A percentile compares a stretch with the other conserved stretches of the same genome.
Conservation (phyloP, 1,140 invertebrate species). For the Diabrotica undecimpunctata region DNA sequence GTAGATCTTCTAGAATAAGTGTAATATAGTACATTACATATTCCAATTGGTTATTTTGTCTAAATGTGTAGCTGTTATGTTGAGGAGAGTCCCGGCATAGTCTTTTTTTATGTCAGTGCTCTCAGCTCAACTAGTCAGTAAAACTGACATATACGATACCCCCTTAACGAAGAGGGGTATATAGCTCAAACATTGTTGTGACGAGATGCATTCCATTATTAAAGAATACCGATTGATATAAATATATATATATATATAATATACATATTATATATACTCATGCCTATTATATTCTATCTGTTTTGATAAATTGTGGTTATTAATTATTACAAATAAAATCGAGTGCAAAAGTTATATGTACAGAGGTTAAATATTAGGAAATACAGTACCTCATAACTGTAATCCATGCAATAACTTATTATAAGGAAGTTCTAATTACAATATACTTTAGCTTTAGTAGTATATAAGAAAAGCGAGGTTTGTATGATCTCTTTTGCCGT, state of each 20-base stretch:
- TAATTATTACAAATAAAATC: conserved; percentile 44
- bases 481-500: conserved; percentile 39
- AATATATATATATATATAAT: conserved; percentile 38
- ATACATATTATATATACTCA: conserved; percentile 45
- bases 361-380: conserved; percentile 51
- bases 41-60: conserved; percentile 49
- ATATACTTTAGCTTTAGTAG: conserved; percentile 48
- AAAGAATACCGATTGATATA: conserved; percentile 44
- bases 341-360: conserved; percentile 49
- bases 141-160: conserved; percentile 36
- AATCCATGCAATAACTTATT: conserved; percentile 52
- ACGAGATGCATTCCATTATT: conserved; percentile 49
- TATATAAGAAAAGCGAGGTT: conserved; percentile 44
- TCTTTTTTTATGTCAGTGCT: conserved; percentile 16
- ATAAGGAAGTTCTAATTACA: conserved; percentile 50
- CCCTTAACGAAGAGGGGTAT: conserved; percentile 30
- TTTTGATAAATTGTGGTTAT: conserved; percentile 50
- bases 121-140: conserved; percentile 29
- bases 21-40: conserved; percentile 48
- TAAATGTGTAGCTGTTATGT: conserved; percentile 49
- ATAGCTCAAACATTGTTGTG: conserved; percentile 51
- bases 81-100: conserved; percentile 36
- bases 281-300: conserved; percentile 47
- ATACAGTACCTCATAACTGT: conserved; percentile 51
- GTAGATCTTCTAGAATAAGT: conserved; percentile 48